Evolutionary conservation across 2,888 invertebrate genomes (phyloP).

Genomic region (Eupsilia transversa): DNA sequence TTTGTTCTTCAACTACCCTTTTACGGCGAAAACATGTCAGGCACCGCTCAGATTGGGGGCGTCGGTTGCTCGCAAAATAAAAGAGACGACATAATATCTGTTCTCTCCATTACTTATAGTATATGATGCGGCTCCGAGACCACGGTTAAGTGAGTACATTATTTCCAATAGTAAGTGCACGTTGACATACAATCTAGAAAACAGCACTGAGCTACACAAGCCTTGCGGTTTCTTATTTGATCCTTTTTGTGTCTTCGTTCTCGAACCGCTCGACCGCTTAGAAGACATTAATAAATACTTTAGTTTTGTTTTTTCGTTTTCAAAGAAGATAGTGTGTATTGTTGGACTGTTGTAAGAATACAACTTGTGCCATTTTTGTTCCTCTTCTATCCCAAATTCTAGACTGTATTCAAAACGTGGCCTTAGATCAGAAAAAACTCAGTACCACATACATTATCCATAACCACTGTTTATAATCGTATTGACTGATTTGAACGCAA

Average conservation of each 20-base stretch:
- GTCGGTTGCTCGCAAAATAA: slow-evolving; percentile 49
- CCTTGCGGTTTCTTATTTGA: slow-evolving; percentile 21
- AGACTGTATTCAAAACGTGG: background rate
- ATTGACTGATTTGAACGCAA: slow-evolving; percentile 23
- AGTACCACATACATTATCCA: background rate
- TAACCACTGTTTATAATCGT: background rate
- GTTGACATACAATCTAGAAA: slow-evolving; percentile 17
- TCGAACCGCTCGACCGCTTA: background rate
- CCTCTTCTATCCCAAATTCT: background rate
- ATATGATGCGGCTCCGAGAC: slow-evolving; percentile 17
- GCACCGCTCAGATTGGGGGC: slow-evolving; percentile 39
- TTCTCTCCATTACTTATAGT: slow-evolving; percentile 24
- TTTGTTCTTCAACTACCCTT: slow-evolving; percentile 52
- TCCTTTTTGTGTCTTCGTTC: background rate
- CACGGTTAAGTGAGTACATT: slow-evolving; percentile 26
- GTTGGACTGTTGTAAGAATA: background rate
- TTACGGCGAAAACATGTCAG: slow-evolving; percentile 57
- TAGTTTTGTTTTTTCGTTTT: slow-evolving; percentile 11
- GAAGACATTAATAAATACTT: slow-evolving; percentile 22
- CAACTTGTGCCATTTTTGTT: no score
- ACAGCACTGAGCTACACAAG: background rate
- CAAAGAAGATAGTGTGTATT: background rate
- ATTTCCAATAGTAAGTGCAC: slow-evolving; percentile 46
- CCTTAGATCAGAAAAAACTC: background rate
- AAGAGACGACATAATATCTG: slow-evolving; percentile 44